A percentile compares a stretch with the other conserved stretches of the same genome.
Evolutionary conservation across 2,113 vertebrate species (phyloP).

Genomic region (Pholis gunnellus): DNA sequence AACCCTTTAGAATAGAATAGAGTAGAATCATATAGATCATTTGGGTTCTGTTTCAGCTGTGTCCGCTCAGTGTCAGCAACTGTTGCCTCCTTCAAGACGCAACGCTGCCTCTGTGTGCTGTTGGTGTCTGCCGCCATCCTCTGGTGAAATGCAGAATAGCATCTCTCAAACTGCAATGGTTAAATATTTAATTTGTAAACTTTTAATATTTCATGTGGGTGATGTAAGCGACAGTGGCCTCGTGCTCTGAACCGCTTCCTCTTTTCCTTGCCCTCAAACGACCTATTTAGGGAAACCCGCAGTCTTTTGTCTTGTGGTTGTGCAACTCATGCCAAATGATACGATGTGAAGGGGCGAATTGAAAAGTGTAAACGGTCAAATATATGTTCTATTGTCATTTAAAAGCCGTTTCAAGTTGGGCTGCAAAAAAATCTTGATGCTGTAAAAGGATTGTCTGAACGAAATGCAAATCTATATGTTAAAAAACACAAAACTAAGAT

Average conservation of each 20-base stretch:
- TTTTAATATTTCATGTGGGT: constrained; percentile 83
- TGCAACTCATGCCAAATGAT: constrained; percentile 30
- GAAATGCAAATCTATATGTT: neutral
- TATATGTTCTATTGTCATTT: neutral
- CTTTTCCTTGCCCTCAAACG: constrained; percentile 42
- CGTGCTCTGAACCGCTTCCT: constrained; percentile 36
- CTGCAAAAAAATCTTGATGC: neutral
- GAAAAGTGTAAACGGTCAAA: neutral
- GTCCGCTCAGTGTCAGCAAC: constrained; percentile 25
- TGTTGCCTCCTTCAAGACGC: constrained; percentile 43
- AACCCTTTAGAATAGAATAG: neutral
- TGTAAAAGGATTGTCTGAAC: neutral
- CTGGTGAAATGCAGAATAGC: constrained; percentile 41
- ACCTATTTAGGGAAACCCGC: constrained; percentile 27
- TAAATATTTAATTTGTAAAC: constrained; percentile 83
- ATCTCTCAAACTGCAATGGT: constrained; percentile 19
- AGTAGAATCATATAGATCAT: neutral
- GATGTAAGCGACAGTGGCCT: constrained; percentile 74
- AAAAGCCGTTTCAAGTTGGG: neutral
- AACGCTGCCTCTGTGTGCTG: neutral
- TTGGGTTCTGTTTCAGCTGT: neutral
- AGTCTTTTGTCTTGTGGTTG: constrained; percentile 46
- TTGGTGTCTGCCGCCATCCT: constrained; percentile 80
- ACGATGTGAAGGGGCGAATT: neutral
- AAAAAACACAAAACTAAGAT: neutral